These are phyloP conservation scores for Pachycephus smyrnensis DNA, from an alignment of 2,888 invertebrate species.

Conservation along the genomic window DNA sequence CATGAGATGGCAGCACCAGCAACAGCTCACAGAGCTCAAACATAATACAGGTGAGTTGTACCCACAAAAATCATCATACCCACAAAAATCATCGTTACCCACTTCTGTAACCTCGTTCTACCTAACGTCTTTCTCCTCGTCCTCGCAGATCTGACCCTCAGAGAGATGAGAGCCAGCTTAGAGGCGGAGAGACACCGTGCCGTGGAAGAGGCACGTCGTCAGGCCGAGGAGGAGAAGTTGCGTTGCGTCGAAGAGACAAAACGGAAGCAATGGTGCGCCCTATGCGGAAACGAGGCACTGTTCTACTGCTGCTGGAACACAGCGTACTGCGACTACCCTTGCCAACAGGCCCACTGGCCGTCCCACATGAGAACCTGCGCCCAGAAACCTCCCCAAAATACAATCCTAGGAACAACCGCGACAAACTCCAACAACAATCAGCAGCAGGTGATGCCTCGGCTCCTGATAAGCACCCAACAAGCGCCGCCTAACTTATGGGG, in stretches of 20 bases:
- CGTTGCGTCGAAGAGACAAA: constrained; percentile 83
- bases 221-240: constrained; percentile 78
- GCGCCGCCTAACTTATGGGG: constrained; percentile 31
- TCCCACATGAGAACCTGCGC: constrained; percentile 77
- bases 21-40: constrained; percentile 80
- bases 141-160: constrained; percentile 73
- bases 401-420: constrained; percentile 30
- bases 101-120: background rate
- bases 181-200: constrained; percentile 78
- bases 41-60: constrained; percentile 73
- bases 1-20: constrained; percentile 77
- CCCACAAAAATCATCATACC: background rate
- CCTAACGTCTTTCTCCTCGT: background rate
- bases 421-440: constrained; percentile 30
- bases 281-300: constrained; percentile 88
- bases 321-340: constrained; percentile 90
- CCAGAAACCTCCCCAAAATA: constrained; percentile 55
- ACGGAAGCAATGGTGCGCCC: constrained; percentile 92
- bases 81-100: background rate
- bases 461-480: constrained; percentile 41
- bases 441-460: constrained; percentile 53
- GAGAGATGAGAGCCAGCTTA: constrained; percentile 78
- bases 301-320: constrained; percentile 98
- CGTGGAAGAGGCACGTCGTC: constrained; percentile 75
- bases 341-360: constrained; percentile 90